Evolutionary conservation across 2,113 vertebrate species (phyloP), one percentile per base, ranked within the genome.

Genomic region (Otis tarda): DNA sequence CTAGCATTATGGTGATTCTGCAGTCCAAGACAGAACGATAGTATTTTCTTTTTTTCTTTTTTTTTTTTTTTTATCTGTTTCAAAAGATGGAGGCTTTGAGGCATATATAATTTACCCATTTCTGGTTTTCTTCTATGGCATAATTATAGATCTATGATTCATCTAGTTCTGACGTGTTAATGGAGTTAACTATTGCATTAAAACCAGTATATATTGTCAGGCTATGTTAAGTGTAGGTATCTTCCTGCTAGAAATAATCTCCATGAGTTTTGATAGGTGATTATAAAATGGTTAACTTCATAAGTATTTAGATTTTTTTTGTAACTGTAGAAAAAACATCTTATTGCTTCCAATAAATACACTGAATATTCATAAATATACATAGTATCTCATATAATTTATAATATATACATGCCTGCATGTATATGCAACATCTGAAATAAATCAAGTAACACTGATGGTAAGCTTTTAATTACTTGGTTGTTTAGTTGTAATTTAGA

Each of bases 111-210:
- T 94, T 37, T 87, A 84, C 31, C 49, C 39, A 70, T 76, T 87
- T 93, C 70, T 83, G 61, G 19, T 63, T 93, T 81, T 83, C 50
- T 87, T 92, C 90, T 91, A 83, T 60, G 87, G 39, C 19, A 41
- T 90, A 85, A 93, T 95, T 95, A 90, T 57, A 87, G 82, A 55
- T 16, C 33, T 87, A 63, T 90, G 92, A 92, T 92, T 95, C 83
- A 83, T 89, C 59, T 63, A 78, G 35, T 80, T 94, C 76, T 94
- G 91, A 31, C 65, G 90, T 74, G 24, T 74, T 93, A 93, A 96
- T 84, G 65, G 85, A 80, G 47, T 84, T 71, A 91, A 77, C 33
- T 84, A 65, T 61, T 73, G 80, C 56, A 74, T 81, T 70, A 82
- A 79, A 67, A 92, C 86, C 25, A 84, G 43, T 64, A 50, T 64